phyloP scores from a whole-genome alignment of 1,140 invertebrate species.

The Drosophila rufa region DNA sequence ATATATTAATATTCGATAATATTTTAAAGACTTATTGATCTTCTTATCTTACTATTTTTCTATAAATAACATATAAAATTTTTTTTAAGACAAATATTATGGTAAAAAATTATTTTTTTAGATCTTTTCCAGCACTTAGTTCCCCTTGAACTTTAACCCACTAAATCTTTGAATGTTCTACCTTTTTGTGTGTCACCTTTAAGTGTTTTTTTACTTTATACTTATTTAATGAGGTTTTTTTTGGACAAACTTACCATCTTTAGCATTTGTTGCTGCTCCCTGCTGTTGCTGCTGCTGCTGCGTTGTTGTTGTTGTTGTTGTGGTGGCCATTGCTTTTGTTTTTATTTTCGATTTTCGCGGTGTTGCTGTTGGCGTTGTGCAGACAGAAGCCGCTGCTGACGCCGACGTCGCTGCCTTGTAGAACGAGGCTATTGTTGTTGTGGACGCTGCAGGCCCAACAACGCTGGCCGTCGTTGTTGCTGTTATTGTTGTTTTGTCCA shows the following conservation, averaged over 20 bases:
- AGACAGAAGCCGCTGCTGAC: slow-evolving; percentile 58
- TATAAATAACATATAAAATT: too few species aligned
- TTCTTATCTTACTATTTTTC: too few species aligned
- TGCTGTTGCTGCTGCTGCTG: slow-evolving; percentile 18
- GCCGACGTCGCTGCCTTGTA: slow-evolving; percentile 62
- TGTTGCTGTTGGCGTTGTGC: slow-evolving; percentile 62
- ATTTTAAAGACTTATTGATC: too few species aligned
- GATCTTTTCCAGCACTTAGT: neutral
- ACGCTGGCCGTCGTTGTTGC: neutral
- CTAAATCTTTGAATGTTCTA: too few species aligned
- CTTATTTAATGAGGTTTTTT: neutral
- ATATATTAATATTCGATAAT: too few species aligned
- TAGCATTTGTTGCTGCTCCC: slow-evolving; percentile 60
- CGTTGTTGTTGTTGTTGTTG: slow-evolving; percentile 55
- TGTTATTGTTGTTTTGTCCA: slow-evolving; percentile 75
- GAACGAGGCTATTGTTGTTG: slow-evolving; percentile 65
- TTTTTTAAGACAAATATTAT: too few species aligned
- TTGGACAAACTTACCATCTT: slow-evolving; percentile 72
- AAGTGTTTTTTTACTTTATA: neutral
- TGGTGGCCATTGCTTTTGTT: slow-evolving; percentile 62
- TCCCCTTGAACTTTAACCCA: neutral
- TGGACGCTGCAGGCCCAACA: slow-evolving; percentile 13
- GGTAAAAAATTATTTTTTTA: neutral
- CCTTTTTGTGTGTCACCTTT: slow-evolving; percentile 37
- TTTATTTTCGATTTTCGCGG: slow-evolving; percentile 27